Evolutionary conservation across 1,140 invertebrate genomes (phyloP), one percentile per base, ranked within the genome.

Genomic region (Penaeus japonicus): DNA sequence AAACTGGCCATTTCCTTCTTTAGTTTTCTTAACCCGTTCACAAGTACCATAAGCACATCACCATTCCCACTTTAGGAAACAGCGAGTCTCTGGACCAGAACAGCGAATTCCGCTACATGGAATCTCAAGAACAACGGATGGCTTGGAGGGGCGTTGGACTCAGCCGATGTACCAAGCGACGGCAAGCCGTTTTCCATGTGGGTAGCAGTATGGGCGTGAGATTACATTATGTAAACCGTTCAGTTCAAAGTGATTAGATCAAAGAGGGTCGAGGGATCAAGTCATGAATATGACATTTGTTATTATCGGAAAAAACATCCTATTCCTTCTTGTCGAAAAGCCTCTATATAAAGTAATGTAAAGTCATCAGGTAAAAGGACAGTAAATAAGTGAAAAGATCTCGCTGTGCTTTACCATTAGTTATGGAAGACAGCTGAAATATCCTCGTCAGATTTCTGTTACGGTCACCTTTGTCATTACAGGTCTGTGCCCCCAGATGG

Each of bases 401-500:
- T n/a, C 27, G 3, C 2, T 62, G n/a, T 85, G 27, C 39, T 4
- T 87, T 53, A 30, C 35, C 15, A 57, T 83, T 32, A 39, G 22
- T 5, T 83, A 75, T 55, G n/a, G 79, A 3, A 5, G 10, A 24
- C 47, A 24, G 1, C 80, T 27, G 32, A 10, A 39, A n/a, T n/a
- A n/a, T n/a, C n/a, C n/a, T n/a, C n/a, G n/a, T n/a, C n/a, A n/a
- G n/a, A n/a, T n/a, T n/a, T n/a, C n/a, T n/a, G n/a, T n/a, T 30
- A 47, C n/a, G 4, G 27, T 89, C 4, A 39, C 70, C 4, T 54
- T 57, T 70, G 62, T 89, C 20, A 39, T 79, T 86, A 82, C 30
- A 91, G 91, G 87, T 88, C 24, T 91, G 91, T 54, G 91, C 89
- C 2, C 91, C 90, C 87, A 39, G 87, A 53, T 91, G 91, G 91